Base-by-base conservation (phyloP, 2,113 vertebrate genomes). In the Phainopepla nitens region DNA sequence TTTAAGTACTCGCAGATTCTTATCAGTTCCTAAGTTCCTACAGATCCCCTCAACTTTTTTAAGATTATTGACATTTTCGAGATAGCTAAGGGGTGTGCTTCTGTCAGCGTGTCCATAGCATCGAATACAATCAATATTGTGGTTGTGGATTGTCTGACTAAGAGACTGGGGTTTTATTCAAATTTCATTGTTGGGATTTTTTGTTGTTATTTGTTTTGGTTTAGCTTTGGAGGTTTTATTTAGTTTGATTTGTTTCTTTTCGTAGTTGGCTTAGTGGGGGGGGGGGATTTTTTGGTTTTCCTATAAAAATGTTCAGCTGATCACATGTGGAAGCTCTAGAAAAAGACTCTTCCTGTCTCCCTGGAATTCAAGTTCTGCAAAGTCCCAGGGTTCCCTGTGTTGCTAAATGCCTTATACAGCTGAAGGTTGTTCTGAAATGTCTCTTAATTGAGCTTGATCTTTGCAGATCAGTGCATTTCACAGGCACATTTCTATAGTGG, bases 141-240 rank as follows among this genome's bases (percentile, higher is more conserved):
- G 3, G 8, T 9, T 77, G 24, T 47, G 24, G 3, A 11, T 81
- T 81, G 9, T 28, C 27, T 73, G 22, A 41, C 7, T 42, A 51
- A 19, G 16, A 72, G 3, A 21, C 21, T 31, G 13, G 5, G 1
- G 0, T 0, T 3, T 33, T 79, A 44, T 58, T 61, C 20, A 39
- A 8, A 75, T 13, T 51, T 82, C 10, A 13, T n/a, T 61, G 8
- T 2, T 53, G n/a, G 2, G 3, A 5, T 31, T 13, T n/a, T 66
- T 53, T 57, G 8, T 50, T 57, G 13, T 25, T 53, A 13, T 7
- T n/a, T 18, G 23, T 33, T 69, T 87, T 24, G 4, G 5, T 36
- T 57, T 71, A 44, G 2, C 6, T 44, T 25, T 71, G 20, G 24
- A 21, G 1, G 6, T 19, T 57, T 39, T 24, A 7, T 39, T n/a